A percentile compares a stretch with the other conserved stretches of the same genome.
These are phyloP conservation scores for Scaptomyza montana DNA, from an alignment of 1,140 invertebrate genomes.

Conservation along the genomic window DNA sequence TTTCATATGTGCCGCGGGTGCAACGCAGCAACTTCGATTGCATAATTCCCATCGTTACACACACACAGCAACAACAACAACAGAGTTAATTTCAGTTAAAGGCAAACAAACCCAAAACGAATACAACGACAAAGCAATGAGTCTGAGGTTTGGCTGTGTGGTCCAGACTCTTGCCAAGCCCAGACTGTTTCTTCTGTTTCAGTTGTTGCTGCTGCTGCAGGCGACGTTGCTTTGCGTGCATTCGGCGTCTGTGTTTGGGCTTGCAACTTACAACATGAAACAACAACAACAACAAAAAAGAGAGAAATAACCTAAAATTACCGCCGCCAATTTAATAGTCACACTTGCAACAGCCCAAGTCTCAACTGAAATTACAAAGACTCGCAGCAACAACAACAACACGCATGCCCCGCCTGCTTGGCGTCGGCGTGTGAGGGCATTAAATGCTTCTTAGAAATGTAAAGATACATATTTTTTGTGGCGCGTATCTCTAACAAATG, in stretches of 20 bases:
- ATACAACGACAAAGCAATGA: constrained; percentile 37
- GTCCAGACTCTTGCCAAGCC: constrained; percentile 55
- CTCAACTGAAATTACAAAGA: constrained; percentile 62
- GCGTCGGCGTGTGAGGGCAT: constrained; percentile 57
- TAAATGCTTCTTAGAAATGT: constrained; percentile 80
- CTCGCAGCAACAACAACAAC: constrained; percentile 51
- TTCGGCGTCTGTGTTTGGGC: constrained; percentile 36
- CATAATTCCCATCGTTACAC: constrained; percentile 55
- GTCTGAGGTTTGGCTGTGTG: constrained; percentile 60
- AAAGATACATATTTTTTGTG: constrained; percentile 53
- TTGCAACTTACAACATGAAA: constrained; percentile 41
- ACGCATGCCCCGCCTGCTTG: constrained; percentile 53
- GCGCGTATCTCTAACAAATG: constrained; percentile 39
- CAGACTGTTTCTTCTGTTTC: constrained; percentile 31
- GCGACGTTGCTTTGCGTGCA: constrained; percentile 52
- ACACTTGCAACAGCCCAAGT: constrained; percentile 70
- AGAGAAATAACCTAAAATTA: constrained; percentile 71
- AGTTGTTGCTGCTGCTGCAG: constrained; percentile 37
- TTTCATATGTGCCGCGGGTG: constrained; percentile 72
- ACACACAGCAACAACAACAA: constrained; percentile 31
- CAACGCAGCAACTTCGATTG: constrained; percentile 50
- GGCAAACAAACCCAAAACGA: constrained; percentile 59
- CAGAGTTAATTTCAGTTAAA: constrained; percentile 70
- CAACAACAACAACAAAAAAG: background rate
- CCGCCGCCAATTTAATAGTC: constrained; percentile 81